phyloP scores from a whole-genome alignment of 2,113 vertebrate species.

The Sciurus niger region DNA sequence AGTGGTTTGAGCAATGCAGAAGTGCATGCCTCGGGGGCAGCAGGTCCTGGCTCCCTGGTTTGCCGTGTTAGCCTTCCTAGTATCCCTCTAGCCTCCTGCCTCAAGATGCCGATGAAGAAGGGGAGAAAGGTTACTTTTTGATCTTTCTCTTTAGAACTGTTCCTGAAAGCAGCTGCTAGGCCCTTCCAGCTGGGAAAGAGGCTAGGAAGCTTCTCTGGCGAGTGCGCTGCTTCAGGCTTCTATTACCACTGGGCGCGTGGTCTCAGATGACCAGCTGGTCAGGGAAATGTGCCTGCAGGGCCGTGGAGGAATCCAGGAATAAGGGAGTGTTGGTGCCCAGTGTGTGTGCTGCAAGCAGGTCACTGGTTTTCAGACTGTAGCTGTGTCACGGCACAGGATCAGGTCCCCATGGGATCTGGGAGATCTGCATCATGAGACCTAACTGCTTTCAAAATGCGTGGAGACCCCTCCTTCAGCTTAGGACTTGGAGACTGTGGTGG shows the following conservation, averaged over 20 bases:
- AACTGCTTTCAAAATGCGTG: no score
- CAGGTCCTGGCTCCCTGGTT: neutral
- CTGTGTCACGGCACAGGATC: neutral
- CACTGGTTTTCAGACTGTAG: no score
- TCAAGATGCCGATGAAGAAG: neutral
- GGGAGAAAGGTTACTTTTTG: neutral
- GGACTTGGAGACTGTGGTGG: no score
- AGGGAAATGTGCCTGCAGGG: neutral
- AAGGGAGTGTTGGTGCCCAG: accelerated
- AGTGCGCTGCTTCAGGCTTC: no score
- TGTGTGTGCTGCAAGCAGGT: accelerated
- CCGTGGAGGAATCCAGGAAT: no score
- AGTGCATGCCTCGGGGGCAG: no score
- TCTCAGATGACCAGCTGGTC: no score
- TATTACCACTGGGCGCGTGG: neutral
- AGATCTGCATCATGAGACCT: no score
- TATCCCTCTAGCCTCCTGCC: neutral
- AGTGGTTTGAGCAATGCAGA: no score
- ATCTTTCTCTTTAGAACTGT: neutral
- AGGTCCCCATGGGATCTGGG: neutral
- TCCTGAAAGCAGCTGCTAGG: neutral
- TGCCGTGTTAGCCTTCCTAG: accelerated
- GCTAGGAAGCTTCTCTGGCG: neutral
- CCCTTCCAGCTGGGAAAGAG: neutral
- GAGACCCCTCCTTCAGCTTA: neutral